Percentiles rank a stretch among this genome's conserved stretches.
Conservation (phyloP, 2,797 vertebrate species). For the Lutjanus campechanus region DNA sequence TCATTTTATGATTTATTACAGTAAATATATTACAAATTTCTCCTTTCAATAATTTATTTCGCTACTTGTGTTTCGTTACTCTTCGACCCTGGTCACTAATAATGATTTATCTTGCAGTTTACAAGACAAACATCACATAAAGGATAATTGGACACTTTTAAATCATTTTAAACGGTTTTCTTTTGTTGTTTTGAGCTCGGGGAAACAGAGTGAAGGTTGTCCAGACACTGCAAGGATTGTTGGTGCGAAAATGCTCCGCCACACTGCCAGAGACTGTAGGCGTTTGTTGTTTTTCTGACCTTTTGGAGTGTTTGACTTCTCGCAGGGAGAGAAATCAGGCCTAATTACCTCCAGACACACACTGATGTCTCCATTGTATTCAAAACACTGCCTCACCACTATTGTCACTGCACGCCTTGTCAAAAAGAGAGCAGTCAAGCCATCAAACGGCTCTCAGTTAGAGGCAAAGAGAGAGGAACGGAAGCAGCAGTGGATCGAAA, state of each 20-base stretch:
- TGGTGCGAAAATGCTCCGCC: slow-evolving; percentile 50
- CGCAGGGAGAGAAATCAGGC: slow-evolving; percentile 72
- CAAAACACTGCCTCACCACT: slow-evolving; percentile 65
- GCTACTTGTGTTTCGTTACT: no score
- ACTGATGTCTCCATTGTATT: slow-evolving; percentile 76
- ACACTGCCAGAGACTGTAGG: slow-evolving; percentile 61
- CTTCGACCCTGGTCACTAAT: background rate
- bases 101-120: slow-evolving; percentile 6
- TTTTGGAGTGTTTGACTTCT: slow-evolving; percentile 78
- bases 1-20: no score
- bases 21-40: no score
- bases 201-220: slow-evolving; percentile 57
- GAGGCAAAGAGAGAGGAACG: slow-evolving; percentile 34
- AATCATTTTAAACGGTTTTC: slow-evolving; percentile 30
- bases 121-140: background rate
- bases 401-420: slow-evolving; percentile 58
- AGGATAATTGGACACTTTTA: slow-evolving; percentile 43
- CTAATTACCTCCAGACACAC: slow-evolving; percentile 80
- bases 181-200: slow-evolving; percentile 36
- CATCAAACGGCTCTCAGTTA: slow-evolving; percentile 59
- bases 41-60: no score
- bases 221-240: slow-evolving; percentile 47
- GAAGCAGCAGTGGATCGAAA: slow-evolving; percentile 48
- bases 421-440: slow-evolving; percentile 66
- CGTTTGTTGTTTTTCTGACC: slow-evolving; percentile 80